Evolutionary conservation across 35 echinoderm and acorn worm species (phyloP).

Genomic region (Diadema setosum): DNA sequence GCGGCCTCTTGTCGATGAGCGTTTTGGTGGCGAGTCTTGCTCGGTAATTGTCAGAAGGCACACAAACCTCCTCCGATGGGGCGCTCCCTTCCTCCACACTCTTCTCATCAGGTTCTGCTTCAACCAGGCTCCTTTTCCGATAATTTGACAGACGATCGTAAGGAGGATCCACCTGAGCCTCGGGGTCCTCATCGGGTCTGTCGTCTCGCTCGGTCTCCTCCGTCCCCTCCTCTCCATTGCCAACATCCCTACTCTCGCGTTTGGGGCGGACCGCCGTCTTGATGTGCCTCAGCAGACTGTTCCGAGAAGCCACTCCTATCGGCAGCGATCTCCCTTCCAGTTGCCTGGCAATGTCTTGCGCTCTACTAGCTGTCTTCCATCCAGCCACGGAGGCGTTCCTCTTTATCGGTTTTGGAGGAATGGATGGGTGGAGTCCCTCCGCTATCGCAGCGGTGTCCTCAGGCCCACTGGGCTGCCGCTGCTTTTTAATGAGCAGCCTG

Average conservation of each 20-base stretch:
- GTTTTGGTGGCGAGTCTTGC: not conserved
- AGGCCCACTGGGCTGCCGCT: not conserved
- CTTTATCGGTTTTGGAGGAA: not conserved
- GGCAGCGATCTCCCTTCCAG: not conserved
- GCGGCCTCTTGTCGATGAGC: not conserved
- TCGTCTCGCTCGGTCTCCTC: not conserved
- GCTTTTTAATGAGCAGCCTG: not conserved
- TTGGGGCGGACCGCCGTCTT: not conserved
- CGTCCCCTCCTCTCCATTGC: not conserved
- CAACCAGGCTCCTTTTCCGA: not conserved
- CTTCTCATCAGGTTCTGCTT: not conserved
- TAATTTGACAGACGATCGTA: constrained; percentile 7
- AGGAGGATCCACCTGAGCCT: not conserved
- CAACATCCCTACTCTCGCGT: not conserved
- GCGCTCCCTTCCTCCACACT: not conserved
- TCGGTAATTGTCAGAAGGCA: not conserved
- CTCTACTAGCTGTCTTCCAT: not conserved
- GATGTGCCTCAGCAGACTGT: not conserved
- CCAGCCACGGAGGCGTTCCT: not conserved
- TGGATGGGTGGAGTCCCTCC: not conserved
- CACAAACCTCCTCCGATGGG: not conserved
- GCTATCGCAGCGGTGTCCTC: not conserved
- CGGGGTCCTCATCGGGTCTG: not conserved
- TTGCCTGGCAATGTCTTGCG: not conserved
- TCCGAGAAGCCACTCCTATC: not conserved